These are phyloP conservation scores for Cyphotilapia sp. DNA, from an alignment of 2,113 vertebrate genomes.

Conservation along the genomic window DNA sequence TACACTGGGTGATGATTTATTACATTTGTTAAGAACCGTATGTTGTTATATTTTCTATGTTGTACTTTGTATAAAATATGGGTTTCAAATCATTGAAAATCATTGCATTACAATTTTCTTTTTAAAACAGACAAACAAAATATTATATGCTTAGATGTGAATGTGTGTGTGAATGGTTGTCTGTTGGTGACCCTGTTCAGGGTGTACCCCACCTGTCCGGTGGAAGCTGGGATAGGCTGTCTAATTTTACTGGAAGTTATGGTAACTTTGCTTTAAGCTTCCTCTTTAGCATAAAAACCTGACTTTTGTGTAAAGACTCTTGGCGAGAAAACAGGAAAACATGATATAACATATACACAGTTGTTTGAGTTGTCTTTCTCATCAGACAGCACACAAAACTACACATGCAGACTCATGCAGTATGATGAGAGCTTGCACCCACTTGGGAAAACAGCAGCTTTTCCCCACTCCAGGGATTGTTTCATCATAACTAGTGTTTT, in stretches of 20 bases:
- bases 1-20: background rate
- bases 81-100: background rate
- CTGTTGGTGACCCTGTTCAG: background rate
- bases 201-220: background rate
- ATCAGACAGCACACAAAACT: background rate
- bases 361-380: background rate
- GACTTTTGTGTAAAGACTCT: background rate
- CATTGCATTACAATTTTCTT: background rate
- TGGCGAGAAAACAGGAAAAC: background rate
- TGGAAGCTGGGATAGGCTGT: background rate
- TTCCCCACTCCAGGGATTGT: background rate
- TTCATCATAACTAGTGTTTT: constrained; percentile 27
- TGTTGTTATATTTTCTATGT: background rate
- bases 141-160: background rate
- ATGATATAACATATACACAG: background rate
- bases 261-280: background rate
- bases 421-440: background rate
- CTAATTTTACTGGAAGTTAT: background rate
- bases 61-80: background rate
- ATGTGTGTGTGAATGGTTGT: background rate
- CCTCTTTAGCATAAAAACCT: background rate
- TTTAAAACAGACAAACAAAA: background rate
- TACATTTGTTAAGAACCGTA: background rate
- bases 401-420: background rate
- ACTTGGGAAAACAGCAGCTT: background rate